Base-by-base conservation (phyloP, 53 echinoderm and acorn worm species). In the Pentamera pediparva region DNA sequence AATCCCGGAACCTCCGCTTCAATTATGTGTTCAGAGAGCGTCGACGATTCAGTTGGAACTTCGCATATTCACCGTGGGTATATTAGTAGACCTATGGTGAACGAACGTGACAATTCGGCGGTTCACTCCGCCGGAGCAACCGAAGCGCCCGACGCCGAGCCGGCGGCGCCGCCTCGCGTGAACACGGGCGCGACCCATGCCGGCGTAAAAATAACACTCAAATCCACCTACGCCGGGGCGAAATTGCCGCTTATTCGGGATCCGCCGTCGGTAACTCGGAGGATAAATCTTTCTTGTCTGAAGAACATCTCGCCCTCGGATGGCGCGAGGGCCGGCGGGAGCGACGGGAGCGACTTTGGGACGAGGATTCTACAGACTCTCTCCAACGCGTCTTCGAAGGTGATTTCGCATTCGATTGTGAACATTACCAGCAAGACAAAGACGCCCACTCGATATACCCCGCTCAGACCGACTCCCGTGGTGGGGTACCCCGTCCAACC, bases 341-440 rank as follows among this genome's bases (percentile, higher is more conserved):
- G 18, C 3, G 9, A 29, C 11, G 29, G 28, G 11, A 17, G 27
- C 0, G 58, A 57, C 21, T 15, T 57, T 57, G 28, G 67, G 9
- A 39, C 67, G 11, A 27, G 40, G 45, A 29, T 47, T n/a, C 25
- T 41, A 18, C 43, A 47, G 31, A 47, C 67, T 3, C 30, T 40
- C 7, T 39, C 30, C 48, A 39, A 41, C 25, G 30, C 27, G 11
- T 25, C 39, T 8, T 40, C 43, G 1, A 67, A 39, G 29, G 67
- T 67, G 29, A 67, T 67, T 47, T 43, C 67, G 10, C 67, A 67
- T 67, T 67, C 67, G 15, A 67, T 67, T 43, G 67, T 43, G 67
- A 67, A 67, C 30, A 67, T 67, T 24, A 67, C 67, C 38, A 67
- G 41, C 2, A 43, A 41, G 30, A 9, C 6, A 25, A 67, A 29